Conservation (phyloP, 2,888 invertebrate species). For the Bruchidius siliquastri region DNA sequence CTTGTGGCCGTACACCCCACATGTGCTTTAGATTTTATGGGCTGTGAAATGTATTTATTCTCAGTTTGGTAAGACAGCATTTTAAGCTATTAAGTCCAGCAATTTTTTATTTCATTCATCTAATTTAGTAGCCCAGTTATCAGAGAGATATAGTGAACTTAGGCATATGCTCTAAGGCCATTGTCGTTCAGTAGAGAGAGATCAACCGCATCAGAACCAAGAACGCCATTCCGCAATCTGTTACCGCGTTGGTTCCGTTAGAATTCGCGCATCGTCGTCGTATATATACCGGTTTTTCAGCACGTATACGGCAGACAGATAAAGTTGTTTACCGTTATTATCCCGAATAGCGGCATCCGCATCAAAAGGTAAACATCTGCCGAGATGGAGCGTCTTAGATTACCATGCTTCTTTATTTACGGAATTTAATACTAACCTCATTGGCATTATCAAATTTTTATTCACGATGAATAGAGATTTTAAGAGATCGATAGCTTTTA, state of each 20-base stretch:
- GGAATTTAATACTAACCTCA: background rate
- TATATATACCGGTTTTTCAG: background rate
- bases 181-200: too few relatives aligned
- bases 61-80: too few relatives aligned
- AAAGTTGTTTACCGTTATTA: background rate
- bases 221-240: background rate
- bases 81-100: too few relatives aligned
- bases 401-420: background rate
- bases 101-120: too few relatives aligned
- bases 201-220: background rate
- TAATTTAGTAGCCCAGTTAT: too few relatives aligned
- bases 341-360: background rate
- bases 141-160: too few relatives aligned
- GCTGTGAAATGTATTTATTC: too few relatives aligned
- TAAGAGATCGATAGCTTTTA: background rate
- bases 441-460: background rate
- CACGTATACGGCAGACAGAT: background rate
- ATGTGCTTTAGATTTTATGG: too few relatives aligned
- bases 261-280: background rate
- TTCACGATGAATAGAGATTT: background rate
- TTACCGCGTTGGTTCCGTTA: background rate
- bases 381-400: background rate
- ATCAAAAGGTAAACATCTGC: background rate
- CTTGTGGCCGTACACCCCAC: too few relatives aligned
- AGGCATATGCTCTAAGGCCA: too few relatives aligned